Evolutionary conservation across 2,113 vertebrate species (phyloP).

Genomic region (Axis porcinus): DNA sequence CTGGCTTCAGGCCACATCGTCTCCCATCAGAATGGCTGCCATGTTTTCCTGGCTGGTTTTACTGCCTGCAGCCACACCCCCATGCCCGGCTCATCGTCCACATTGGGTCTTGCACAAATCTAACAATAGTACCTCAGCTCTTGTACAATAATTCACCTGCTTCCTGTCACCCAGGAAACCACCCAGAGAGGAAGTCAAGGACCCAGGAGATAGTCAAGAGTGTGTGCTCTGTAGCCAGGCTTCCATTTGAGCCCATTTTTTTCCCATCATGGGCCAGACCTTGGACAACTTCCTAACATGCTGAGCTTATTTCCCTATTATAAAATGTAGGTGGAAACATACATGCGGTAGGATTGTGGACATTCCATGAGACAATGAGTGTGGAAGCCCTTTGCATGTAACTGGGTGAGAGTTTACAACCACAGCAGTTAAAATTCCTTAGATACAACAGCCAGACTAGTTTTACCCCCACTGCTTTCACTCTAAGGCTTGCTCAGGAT

Average conservation of each 20-base stretch:
- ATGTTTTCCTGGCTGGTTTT: not conserved
- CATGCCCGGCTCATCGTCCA: not conserved
- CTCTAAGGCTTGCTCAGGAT: not conserved
- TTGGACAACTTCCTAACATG: not conserved
- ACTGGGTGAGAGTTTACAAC: not conserved
- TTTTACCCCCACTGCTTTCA: not conserved
- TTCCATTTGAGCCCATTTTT: not conserved
- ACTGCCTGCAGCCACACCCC: not conserved
- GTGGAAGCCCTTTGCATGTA: not conserved
- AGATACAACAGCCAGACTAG: not conserved
- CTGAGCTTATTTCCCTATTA: not conserved
- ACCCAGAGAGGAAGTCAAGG: not conserved
- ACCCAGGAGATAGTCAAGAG: not conserved
- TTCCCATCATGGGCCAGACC: not conserved
- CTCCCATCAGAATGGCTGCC: not conserved
- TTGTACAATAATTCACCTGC: not conserved
- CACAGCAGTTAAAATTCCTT: not conserved
- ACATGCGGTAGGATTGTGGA: not conserved
- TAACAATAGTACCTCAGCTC: not conserved
- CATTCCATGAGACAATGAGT: not conserved
- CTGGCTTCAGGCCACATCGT: not conserved
- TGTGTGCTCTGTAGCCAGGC: not conserved
- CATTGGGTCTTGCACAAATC: not conserved
- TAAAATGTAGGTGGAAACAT: not conserved
- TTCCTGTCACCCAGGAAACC: not conserved